These are phyloP conservation scores for Tetraodon nigroviridis DNA, from an alignment of 2,113 vertebrate genomes.

Conservation along the genomic window DNA sequence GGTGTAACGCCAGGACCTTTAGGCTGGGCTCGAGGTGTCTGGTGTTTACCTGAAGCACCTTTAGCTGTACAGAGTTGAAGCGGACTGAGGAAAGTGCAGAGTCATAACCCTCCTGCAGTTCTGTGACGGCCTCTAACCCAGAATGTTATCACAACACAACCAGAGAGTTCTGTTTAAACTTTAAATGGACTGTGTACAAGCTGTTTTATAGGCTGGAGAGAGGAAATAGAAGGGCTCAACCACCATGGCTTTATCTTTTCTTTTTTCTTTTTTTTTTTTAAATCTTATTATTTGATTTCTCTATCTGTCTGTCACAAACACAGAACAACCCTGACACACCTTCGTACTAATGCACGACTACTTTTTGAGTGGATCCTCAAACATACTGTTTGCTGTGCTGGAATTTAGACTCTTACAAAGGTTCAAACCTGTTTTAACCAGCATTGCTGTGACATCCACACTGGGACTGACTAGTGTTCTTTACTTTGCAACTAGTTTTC, in stretches of 20 bases:
- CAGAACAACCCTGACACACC: too few species aligned
- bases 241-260: background rate
- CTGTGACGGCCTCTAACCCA: conserved; percentile 19
- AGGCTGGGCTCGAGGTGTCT: background rate
- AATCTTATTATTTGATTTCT: too few species aligned
- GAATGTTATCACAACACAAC: background rate
- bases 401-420: too few species aligned
- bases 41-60: background rate
- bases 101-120: background rate
- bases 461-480: background rate
- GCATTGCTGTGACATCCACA: too few species aligned
- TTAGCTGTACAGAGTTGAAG: conserved; percentile 14
- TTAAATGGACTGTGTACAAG: background rate
- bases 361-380: too few species aligned
- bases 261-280: too few species aligned
- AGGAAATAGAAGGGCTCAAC: conserved; percentile 20
- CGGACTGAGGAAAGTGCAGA: conserved; percentile 2
- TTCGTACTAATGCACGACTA: too few species aligned
- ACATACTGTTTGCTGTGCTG: too few species aligned
- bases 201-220: conserved; percentile 22
- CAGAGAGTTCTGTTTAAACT: background rate
- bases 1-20: background rate
- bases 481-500: conserved; percentile 19
- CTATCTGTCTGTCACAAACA: too few species aligned
- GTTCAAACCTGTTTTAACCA: too few species aligned